Evolutionary conservation across 92 coral and sea anemone genomes (phyloP).

Genomic region (Zoanthus solanderi): DNA sequence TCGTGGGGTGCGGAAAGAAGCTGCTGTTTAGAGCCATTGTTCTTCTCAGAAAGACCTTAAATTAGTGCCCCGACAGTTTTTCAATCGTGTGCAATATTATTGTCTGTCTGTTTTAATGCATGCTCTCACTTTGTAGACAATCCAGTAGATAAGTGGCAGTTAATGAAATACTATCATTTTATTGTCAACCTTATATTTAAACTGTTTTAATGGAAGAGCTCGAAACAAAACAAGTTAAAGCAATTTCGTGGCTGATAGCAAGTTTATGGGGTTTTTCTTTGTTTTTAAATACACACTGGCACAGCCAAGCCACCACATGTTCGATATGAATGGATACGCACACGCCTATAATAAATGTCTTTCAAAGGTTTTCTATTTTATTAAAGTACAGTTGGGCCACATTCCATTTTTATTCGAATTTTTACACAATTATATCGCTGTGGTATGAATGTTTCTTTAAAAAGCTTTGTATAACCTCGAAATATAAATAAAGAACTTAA

Average conservation of each 20-base stretch:
- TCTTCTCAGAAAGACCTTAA: not conserved
- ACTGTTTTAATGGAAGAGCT: too few species aligned
- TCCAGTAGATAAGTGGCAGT: not conserved
- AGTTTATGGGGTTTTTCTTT: not conserved
- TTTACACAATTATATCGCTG: too few species aligned
- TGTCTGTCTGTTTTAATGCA: not conserved
- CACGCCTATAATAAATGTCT: too few species aligned
- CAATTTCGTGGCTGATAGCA: not conserved
- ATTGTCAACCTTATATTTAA: not conserved
- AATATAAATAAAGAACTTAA: too few species aligned
- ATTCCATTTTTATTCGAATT: too few species aligned
- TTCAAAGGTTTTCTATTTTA: too few species aligned
- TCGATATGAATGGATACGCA: not conserved
- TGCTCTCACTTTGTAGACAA: not conserved
- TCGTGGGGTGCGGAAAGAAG: too few species aligned
- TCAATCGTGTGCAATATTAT: too few species aligned
- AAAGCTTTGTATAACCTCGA: too few species aligned
- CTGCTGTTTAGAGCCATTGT: not conserved
- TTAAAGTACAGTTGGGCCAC: too few species aligned
- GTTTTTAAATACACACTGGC: not conserved
- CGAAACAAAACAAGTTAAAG: not conserved
- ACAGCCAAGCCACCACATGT: not conserved
- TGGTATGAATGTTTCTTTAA: too few species aligned
- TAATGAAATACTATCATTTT: not conserved
- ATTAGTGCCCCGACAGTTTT: not conserved